Conservation (phyloP, 2,113 vertebrate species). For the Phalacrocorax brasilianus region DNA sequence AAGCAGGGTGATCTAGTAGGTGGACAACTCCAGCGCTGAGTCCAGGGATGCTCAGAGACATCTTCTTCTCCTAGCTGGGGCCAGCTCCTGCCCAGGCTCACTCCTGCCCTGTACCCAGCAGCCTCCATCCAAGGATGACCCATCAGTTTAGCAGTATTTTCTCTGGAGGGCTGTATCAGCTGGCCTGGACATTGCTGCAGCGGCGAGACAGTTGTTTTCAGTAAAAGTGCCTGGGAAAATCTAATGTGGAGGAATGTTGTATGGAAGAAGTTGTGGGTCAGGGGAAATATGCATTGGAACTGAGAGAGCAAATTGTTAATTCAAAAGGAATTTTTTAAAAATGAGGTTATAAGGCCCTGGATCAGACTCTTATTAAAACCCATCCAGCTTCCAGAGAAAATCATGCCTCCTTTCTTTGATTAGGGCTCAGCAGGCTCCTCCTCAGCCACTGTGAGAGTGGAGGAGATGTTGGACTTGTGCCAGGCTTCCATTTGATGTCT, state of each 20-base stretch:
- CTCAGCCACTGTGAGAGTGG: not conserved
- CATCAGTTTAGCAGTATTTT: not conserved
- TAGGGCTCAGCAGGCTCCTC: not conserved
- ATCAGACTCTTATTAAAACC: not conserved
- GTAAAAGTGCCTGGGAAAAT: not conserved
- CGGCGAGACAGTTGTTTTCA: not conserved
- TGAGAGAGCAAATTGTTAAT: not conserved
- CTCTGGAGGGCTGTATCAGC: not conserved
- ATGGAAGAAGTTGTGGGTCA: not conserved
- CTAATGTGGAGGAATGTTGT: not conserved
- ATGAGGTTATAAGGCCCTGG: not conserved
- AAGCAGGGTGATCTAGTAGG: not conserved
- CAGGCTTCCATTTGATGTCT: not conserved
- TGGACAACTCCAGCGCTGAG: accelerated
- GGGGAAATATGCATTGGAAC: not conserved
- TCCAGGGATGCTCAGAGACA: not conserved
- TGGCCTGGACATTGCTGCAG: not conserved
- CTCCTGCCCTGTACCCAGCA: not conserved
- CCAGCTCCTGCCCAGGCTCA: not conserved
- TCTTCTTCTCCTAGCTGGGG: not conserved
- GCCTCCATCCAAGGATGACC: not conserved
- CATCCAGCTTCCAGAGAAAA: not conserved
- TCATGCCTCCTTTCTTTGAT: not conserved
- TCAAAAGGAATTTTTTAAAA: not conserved
- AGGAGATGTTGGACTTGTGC: accelerated